Conservation (phyloP, 2,113 vertebrate species). For the Vidua macroura region DNA sequence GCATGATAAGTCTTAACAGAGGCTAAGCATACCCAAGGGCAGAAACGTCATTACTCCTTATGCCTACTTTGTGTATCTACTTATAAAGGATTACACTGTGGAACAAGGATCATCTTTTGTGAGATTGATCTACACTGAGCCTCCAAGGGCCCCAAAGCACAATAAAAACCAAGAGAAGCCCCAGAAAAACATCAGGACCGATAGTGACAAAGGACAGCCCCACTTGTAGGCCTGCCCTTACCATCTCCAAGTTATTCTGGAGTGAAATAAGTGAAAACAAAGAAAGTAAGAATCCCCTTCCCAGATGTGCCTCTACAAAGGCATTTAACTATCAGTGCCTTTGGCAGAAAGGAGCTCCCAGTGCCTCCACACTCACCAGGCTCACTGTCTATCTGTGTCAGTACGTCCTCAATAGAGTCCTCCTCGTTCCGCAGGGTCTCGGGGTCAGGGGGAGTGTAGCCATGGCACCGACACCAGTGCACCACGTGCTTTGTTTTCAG, state of each 20-base stretch:
- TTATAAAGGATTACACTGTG: background rate
- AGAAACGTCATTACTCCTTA: background rate
- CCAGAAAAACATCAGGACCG: background rate
- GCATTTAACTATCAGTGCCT: background rate
- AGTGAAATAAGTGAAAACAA: background rate
- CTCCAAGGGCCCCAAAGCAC: background rate
- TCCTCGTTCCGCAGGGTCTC: conserved; percentile 80
- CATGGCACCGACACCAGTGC: conserved; percentile 93
- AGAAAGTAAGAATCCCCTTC: background rate
- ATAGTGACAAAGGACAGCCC: background rate
- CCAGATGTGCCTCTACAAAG: too few relatives aligned
- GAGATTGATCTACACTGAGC: background rate
- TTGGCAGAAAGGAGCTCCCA: background rate
- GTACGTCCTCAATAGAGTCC: conserved; percentile 93
- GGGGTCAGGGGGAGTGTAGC: conserved; percentile 91
- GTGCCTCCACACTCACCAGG: conserved; percentile 72
- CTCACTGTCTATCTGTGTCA: conserved; percentile 95
- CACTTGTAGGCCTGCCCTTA: background rate
- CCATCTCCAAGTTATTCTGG: background rate
- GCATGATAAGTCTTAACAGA: background rate
- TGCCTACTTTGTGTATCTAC: background rate
- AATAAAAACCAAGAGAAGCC: background rate
- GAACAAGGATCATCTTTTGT: background rate
- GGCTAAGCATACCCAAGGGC: background rate
- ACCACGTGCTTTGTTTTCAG: conserved; percentile 92